Evolutionary conservation across 2,113 vertebrate genomes (phyloP).

Genomic region (Cryptotis parvus): DNA sequence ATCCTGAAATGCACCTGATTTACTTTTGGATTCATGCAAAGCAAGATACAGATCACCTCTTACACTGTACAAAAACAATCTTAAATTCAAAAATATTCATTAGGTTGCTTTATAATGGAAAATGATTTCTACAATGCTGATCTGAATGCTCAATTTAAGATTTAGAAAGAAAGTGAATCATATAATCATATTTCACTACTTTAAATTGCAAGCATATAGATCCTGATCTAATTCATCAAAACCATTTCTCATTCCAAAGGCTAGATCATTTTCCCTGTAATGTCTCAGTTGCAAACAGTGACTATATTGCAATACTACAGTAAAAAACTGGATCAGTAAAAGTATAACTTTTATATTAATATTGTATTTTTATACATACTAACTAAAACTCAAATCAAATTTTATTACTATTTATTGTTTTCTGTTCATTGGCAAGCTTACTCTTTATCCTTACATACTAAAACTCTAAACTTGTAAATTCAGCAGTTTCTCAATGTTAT

Average conservation of each 20-base stretch:
- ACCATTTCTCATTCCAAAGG: background rate
- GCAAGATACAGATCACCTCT: background rate
- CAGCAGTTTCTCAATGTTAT: background rate
- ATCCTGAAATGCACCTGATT: background rate
- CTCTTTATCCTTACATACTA: background rate
- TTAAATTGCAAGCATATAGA: constrained; percentile 21
- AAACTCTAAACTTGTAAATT: background rate
- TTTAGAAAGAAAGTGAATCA: constrained; percentile 40
- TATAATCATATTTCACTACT: constrained; percentile 22
- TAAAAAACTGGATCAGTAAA: background rate
- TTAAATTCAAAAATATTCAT: constrained; percentile 43
- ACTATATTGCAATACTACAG: background rate
- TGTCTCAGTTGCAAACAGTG: background rate
- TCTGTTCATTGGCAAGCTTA: background rate
- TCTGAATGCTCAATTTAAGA: constrained; percentile 37
- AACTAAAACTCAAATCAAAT: constrained; percentile 29
- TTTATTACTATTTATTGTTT: background rate
- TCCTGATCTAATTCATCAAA: constrained; percentile 28
- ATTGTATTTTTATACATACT: background rate
- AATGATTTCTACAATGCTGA: background rate
- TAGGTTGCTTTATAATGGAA: constrained; percentile 36
- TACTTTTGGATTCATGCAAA: constrained; percentile 47
- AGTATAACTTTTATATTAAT: background rate
- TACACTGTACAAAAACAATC: constrained; percentile 47
- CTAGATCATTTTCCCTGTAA: background rate